These are phyloP conservation scores for Phoenicopterus ruber DNA, from an alignment of 2,113 vertebrate genomes.

Conservation along the genomic window DNA sequence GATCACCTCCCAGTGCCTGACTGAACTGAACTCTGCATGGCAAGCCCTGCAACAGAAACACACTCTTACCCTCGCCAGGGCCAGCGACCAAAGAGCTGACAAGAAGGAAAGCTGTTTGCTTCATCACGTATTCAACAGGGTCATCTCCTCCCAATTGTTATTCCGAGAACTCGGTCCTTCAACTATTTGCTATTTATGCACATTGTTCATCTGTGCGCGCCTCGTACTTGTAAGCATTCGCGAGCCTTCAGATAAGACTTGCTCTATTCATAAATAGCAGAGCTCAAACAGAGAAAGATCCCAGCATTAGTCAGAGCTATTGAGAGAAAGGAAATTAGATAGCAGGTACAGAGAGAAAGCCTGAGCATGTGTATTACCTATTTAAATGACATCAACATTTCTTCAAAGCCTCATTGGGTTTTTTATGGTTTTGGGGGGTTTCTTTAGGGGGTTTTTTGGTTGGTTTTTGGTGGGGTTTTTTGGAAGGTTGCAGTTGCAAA, in stretches of 20 bases:
- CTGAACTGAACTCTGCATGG: not conserved
- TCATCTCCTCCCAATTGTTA: not conserved
- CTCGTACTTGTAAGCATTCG: not conserved
- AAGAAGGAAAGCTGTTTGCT: not conserved
- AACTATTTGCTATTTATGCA: not conserved
- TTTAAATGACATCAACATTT: not conserved
- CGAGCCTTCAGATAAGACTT: not conserved
- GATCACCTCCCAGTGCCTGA: not conserved
- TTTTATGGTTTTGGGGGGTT: not conserved
- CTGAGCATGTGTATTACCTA: not conserved
- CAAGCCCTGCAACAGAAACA: not conserved
- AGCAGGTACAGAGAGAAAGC: not conserved
- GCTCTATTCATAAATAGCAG: conserved; percentile 16
- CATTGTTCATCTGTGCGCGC: not conserved
- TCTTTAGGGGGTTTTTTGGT: not conserved
- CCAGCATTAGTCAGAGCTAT: conserved; percentile 21
- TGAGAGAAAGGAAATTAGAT: conserved; percentile 39
- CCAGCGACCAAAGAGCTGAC: not conserved
- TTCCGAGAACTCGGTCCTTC: not conserved
- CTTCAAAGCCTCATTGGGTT: not conserved
- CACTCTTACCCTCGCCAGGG: not conserved
- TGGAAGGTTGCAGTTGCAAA: not conserved
- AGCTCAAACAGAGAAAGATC: conserved; percentile 24
- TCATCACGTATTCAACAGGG: conserved; percentile 6
- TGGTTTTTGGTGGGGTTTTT: no score